Evolutionary conservation across 2,113 vertebrate species (phyloP).

Genomic region (Eleginops maclovinus): DNA sequence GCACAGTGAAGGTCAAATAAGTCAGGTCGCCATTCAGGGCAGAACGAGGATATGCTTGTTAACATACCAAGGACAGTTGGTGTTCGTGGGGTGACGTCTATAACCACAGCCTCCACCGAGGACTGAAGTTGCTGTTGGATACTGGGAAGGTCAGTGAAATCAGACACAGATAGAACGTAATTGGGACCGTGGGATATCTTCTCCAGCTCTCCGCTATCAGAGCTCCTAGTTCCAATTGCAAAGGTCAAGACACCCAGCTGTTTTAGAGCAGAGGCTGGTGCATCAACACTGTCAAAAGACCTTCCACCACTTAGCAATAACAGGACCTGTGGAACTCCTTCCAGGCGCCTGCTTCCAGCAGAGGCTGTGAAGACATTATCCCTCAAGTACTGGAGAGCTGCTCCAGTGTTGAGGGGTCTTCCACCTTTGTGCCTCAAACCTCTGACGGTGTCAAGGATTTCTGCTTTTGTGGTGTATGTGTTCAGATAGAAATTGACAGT

Average conservation of each 20-base stretch:
- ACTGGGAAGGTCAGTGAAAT: slow-evolving; percentile 77
- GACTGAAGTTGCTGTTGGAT: slow-evolving; percentile 53
- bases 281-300: slow-evolving; percentile 59
- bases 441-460: slow-evolving; percentile 50
- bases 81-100: slow-evolving; percentile 5
- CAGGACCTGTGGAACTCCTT: slow-evolving; percentile 84
- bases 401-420: slow-evolving; percentile 85
- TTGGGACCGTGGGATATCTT: slow-evolving; percentile 51
- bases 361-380: slow-evolving; percentile 83
- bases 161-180: slow-evolving; percentile 29
- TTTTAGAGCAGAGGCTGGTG: slow-evolving; percentile 54
- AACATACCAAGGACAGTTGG: slow-evolving; percentile 37
- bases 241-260: slow-evolving; percentile 50
- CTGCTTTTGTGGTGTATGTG: slow-evolving; percentile 38
- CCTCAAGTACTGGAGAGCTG: slow-evolving; percentile 79
- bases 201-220: slow-evolving; percentile 71
- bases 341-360: slow-evolving; percentile 85
- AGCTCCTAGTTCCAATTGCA: slow-evolving; percentile 44
- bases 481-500: slow-evolving; percentile 65
- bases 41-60: background rate
- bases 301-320: slow-evolving; percentile 56
- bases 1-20: too few species aligned
- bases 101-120: slow-evolving; percentile 27
- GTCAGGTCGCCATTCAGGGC: too few species aligned
- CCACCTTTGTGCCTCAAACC: slow-evolving; percentile 59